A percentile compares a stretch with the other conserved stretches of the same genome.
These are phyloP conservation scores for Diadumene lineata DNA, from an alignment of 92 coral and sea anemone species.

Conservation along the genomic window DNA sequence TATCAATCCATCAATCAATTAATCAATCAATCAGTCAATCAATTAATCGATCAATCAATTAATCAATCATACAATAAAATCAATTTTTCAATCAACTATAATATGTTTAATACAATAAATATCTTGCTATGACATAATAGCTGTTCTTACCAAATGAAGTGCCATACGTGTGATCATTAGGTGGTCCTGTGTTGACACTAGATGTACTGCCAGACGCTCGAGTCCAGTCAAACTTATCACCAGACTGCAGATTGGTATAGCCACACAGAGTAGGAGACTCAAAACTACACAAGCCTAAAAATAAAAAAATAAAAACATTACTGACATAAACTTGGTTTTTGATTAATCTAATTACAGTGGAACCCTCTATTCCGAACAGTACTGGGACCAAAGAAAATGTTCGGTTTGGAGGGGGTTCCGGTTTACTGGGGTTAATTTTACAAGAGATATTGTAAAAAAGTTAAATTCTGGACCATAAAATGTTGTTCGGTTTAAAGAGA, in stretches of 20 bases:
- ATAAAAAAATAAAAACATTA: not conserved
- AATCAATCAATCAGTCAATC: no score
- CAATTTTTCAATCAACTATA: no score
- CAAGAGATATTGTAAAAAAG: no score
- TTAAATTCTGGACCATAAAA: no score
- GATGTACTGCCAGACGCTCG: slow-evolving; percentile 64
- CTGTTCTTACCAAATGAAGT: slow-evolving; percentile 69
- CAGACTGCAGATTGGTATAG: slow-evolving; percentile 38
- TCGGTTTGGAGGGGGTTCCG: no score
- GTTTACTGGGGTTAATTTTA: no score
- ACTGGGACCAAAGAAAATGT: no score
- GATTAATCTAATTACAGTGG: not conserved
- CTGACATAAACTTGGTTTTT: not conserved
- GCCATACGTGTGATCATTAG: slow-evolving; percentile 83
- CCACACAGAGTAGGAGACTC: slow-evolving; percentile 77
- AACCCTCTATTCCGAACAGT: not conserved
- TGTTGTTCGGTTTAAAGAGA: no score
- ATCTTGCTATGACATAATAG: not conserved
- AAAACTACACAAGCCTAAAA: slow-evolving; percentile 82
- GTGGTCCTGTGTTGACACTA: slow-evolving; percentile 80
- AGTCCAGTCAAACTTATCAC: slow-evolving; percentile 63
- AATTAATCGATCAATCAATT: not conserved
- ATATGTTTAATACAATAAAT: no score
- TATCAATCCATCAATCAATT: no score
- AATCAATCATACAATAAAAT: no score